Conservation (phyloP, 2,113 vertebrate genomes). For the Scartelaos histophorus region DNA sequence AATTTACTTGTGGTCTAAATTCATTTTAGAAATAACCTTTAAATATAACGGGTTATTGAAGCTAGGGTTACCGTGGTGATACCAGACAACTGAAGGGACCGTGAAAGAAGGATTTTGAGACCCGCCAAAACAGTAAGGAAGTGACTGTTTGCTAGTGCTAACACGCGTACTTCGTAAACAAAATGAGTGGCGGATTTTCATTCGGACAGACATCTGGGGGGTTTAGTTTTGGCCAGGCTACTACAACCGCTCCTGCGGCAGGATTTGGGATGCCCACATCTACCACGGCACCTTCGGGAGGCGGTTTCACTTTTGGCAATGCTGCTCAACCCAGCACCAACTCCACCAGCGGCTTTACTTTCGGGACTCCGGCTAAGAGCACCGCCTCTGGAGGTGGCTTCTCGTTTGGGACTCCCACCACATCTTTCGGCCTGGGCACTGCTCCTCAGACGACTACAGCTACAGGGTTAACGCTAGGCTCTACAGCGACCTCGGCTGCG, state of each 20-base stretch:
- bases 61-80: not conserved
- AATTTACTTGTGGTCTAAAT: not conserved
- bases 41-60: not conserved
- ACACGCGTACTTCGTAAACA: not conserved
- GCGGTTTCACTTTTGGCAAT: constrained; percentile 79
- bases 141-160: constrained; percentile 31
- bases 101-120: not conserved
- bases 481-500: constrained; percentile 49
- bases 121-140: constrained; percentile 68
- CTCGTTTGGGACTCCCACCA: constrained; percentile 74
- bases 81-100: not conserved
- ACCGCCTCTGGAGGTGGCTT: constrained; percentile 67
- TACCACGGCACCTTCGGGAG: constrained; percentile 54
- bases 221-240: constrained; percentile 79
- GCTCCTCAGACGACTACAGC: constrained; percentile 68
- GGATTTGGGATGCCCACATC: constrained; percentile 73
- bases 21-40: not conserved
- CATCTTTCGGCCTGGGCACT: constrained; percentile 73
- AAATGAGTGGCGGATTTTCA: constrained; percentile 83
- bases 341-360: constrained; percentile 76
- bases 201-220: constrained; percentile 75
- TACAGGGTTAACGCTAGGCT: constrained; percentile 75
- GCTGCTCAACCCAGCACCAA: constrained; percentile 49
- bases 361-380: constrained; percentile 75
- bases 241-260: constrained; percentile 42